phyloP scores from a whole-genome alignment of 2,113 vertebrate genomes.

The Bothrops jararaca region DNA sequence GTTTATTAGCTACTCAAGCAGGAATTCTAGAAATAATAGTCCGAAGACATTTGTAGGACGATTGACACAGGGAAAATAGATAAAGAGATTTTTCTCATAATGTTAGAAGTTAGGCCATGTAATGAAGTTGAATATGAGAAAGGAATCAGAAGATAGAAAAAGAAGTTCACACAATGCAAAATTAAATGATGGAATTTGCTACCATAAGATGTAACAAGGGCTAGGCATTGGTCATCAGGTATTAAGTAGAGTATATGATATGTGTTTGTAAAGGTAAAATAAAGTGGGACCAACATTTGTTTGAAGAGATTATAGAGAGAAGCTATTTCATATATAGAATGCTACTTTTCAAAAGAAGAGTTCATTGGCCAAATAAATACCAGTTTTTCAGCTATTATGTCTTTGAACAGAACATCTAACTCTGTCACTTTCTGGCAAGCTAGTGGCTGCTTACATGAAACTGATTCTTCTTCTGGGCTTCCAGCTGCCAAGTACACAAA shows the following conservation, averaged over 20 bases:
- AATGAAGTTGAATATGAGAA: background rate
- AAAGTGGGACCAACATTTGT: background rate
- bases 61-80: background rate
- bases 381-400: constrained; percentile 21
- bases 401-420: background rate
- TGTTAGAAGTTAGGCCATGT: background rate
- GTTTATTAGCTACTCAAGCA: background rate
- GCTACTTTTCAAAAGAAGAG: constrained; percentile 43
- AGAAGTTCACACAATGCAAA: background rate
- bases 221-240: background rate
- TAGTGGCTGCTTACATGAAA: background rate
- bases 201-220: background rate
- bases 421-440: background rate
- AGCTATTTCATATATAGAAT: constrained; percentile 45
- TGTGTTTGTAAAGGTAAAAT: background rate
- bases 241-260: background rate
- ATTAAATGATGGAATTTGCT: background rate
- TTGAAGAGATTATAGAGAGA: constrained; percentile 28
- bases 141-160: background rate
- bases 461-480: rapidly evolving
- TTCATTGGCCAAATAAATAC: constrained; percentile 48
- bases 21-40: background rate
- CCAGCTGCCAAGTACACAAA: background rate
- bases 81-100: background rate
- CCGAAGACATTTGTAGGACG: background rate